Percentiles rank a stretch among this genome's conserved stretches.
Evolutionary conservation across 2,113 vertebrate species (phyloP).

Genomic region (Peromyscus maniculatus): DNA sequence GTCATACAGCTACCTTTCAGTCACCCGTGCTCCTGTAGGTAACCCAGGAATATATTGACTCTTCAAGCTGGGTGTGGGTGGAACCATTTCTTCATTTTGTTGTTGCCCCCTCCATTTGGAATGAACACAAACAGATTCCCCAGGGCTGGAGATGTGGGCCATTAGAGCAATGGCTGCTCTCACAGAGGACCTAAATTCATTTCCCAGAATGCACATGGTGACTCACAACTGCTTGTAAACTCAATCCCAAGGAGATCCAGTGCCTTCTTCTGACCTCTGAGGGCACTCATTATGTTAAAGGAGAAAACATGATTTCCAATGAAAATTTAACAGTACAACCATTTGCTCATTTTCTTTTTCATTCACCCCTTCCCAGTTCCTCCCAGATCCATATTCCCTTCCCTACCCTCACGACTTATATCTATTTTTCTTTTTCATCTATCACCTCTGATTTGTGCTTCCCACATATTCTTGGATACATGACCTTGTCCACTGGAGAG

Average conservation of each 20-base stretch:
- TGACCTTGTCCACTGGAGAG: neutral
- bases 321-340: neutral
- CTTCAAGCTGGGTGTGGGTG: neutral
- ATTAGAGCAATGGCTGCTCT: neutral
- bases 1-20: too few relatives aligned
- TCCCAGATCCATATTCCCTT: neutral
- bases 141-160: neutral
- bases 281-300: neutral
- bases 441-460: neutral
- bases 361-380: neutral
- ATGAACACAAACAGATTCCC: neutral
- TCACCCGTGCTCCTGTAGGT: fast-evolving
- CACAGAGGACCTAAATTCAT: neutral
- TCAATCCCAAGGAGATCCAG: neutral
- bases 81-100: neutral
- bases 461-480: neutral
- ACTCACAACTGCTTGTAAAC: neutral
- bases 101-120: neutral
- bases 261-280: neutral
- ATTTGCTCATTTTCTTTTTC: neutral
- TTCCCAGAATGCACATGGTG: neutral
- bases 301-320: neutral
- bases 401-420: too few relatives aligned
- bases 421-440: neutral
- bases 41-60: neutral